Percentiles rank a stretch among this genome's conserved stretches.
These are phyloP conservation scores for Pempheris klunzingeri DNA, from an alignment of 2,797 vertebrate species.

Conservation along the genomic window DNA sequence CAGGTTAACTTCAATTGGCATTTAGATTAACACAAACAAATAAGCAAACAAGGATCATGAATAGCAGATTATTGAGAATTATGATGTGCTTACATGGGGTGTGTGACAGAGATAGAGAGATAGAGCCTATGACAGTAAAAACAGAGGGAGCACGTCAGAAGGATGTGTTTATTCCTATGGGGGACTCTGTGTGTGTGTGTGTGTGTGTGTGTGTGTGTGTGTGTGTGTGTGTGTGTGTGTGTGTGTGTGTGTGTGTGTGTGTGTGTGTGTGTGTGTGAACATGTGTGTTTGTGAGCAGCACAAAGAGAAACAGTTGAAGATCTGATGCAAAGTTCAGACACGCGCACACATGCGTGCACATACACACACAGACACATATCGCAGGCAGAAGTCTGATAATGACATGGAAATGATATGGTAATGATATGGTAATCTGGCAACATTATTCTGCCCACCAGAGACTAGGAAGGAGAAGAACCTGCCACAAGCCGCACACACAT, in stretches of 20 bases:
- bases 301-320: constrained; percentile 76
- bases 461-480: constrained; percentile 78
- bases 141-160: constrained; percentile 62
- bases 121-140: constrained; percentile 65
- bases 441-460: constrained; percentile 87
- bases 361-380: constrained; percentile 35
- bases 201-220: constrained; percentile 4
- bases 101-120: constrained; percentile 65
- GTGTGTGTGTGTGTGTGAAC: constrained; percentile 22
- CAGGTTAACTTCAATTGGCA: constrained; percentile 55
- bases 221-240: constrained; percentile 10
- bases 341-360: constrained; percentile 11
- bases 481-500: constrained; percentile 67
- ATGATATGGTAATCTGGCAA: constrained; percentile 88
- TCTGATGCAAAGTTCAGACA: constrained; percentile 76
- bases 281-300: constrained; percentile 50
- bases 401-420: constrained; percentile 88
- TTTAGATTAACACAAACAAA: constrained; percentile 65
- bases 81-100: constrained; percentile 67
- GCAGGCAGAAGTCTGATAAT: constrained; percentile 77
- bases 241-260: constrained; percentile 5
- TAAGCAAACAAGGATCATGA: constrained; percentile 53
- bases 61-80: constrained; percentile 70
- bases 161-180: constrained; percentile 59
- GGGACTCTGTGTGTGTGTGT: constrained; percentile 41